Base-by-base conservation (phyloP, 2,888 invertebrate species). In the Brachyptera risi region DNA sequence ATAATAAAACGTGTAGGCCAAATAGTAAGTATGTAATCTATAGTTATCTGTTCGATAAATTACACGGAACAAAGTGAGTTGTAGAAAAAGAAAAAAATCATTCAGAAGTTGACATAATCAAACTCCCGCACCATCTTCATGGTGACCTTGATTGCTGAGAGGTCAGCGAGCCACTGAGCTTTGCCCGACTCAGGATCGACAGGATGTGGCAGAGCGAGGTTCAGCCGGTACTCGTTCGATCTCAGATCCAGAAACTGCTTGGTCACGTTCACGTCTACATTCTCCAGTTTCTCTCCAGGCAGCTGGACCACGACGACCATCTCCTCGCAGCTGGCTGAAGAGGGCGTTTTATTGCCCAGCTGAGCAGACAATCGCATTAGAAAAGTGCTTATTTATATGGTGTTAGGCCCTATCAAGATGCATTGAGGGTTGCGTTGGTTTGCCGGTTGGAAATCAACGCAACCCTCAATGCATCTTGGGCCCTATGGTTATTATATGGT, bases 261-360 rank as follows among this genome's bases (percentile, higher is more conserved):
- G 23, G 37, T 54, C 7, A 80, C 85, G 64, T 85, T 83, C 47
- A 95, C 77, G 65, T 89, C 85, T 62, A 95, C 83, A 70, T 88
- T 87, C 66, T 87, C 84, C 47, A 82, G 83, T 63, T 81, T 82
- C 71, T 93, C 92, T 1, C 83, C 87, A 0, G 92, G 88, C 73
- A 96, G 77, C 68, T 83, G 78, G 15, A 95, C 81, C 63, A 82
- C 81, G 23, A 96, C 78, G n/a, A 92, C 80, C 75, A 96, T 84
- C 73, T 91, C 88, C 74, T 96, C 95, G 75, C 94, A 94, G 70
- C 92, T 92, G 2, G 90, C 82, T 0, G 90, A 86, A 1, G 84
- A 78, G 17, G 87, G 84, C 0, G 87, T 90, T 73, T 90, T 92
- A 63, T 86, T 85, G 1, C 89, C 87, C 80, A 93, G 88, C 87